These are phyloP conservation scores for Volucella bombylans DNA, from an alignment of 2,888 invertebrate genomes.

Conservation along the genomic window DNA sequence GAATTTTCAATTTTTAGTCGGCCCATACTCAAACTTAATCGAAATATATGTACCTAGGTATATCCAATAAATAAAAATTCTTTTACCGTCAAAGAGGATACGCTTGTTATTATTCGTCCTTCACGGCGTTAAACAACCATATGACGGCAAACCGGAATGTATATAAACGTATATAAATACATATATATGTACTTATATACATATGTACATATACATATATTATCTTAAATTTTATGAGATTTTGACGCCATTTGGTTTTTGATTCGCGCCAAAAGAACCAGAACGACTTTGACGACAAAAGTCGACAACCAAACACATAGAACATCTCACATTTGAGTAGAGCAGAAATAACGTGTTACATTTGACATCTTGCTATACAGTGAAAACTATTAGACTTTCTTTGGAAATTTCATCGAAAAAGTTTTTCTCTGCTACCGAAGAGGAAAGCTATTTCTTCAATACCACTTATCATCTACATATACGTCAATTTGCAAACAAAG, in stretches of 20 bases:
- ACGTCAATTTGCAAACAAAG: slow-evolving; percentile 64
- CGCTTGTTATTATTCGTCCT: slow-evolving; percentile 33
- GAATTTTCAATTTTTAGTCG: background rate
- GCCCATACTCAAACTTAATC: slow-evolving; percentile 25
- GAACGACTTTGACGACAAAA: slow-evolving; percentile 34
- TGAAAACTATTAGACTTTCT: slow-evolving; percentile 11
- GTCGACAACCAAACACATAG: slow-evolving; percentile 10
- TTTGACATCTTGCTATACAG: slow-evolving; percentile 7
- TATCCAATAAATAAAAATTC: slow-evolving; percentile 61
- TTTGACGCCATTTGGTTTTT: slow-evolving; percentile 70
- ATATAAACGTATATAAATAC: too few species aligned
- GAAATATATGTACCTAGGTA: slow-evolving; percentile 30
- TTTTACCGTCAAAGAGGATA: slow-evolving; percentile 17
- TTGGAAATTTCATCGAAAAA: slow-evolving; percentile 12
- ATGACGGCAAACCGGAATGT: slow-evolving; percentile 58
- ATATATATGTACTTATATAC: too few species aligned
- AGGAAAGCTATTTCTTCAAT: background rate
- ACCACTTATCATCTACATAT: slow-evolving; percentile 43
- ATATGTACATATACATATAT: background rate
- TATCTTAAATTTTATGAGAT: slow-evolving; percentile 67
- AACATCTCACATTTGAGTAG: background rate
- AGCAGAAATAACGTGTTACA: slow-evolving; percentile 7
- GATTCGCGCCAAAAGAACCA: slow-evolving; percentile 59
- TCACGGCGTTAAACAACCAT: slow-evolving; percentile 59
- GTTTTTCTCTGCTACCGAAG: slow-evolving; percentile 2